Conservation (phyloP, 2,113 vertebrate species). For the Phainopepla nitens region DNA sequence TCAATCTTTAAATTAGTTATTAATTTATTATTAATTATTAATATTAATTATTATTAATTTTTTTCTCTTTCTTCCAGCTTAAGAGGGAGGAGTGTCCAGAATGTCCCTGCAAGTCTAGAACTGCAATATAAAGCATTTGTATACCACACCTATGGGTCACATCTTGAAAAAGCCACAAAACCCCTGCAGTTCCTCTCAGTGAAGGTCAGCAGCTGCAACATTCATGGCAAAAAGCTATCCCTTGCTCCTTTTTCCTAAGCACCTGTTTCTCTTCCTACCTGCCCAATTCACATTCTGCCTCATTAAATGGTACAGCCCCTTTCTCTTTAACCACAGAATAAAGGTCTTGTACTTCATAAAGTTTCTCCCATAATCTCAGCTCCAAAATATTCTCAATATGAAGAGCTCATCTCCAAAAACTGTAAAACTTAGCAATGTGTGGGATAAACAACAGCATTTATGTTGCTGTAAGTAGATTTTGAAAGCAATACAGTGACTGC, state of each 20-base stretch:
- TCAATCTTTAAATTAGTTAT: neutral
- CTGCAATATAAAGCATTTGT: neutral
- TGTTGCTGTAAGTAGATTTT: neutral
- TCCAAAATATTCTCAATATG: neutral
- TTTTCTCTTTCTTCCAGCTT: neutral
- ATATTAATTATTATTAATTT: too few species aligned
- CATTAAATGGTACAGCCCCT: neutral
- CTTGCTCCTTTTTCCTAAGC: neutral
- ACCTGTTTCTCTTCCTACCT: neutral
- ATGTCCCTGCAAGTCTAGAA: neutral
- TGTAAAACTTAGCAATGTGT: rapidly evolving
- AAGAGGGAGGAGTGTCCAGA: neutral
- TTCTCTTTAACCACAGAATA: neutral
- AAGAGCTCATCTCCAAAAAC: neutral
- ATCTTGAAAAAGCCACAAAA: neutral
- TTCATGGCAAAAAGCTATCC: neutral
- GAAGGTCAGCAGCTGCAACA: neutral
- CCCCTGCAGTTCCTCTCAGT: neutral
- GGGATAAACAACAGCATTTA: neutral
- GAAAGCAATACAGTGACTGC: neutral
- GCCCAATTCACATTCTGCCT: neutral
- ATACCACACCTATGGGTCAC: neutral
- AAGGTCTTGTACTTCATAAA: neutral
- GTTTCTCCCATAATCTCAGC: neutral
- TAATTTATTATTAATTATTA: too few species aligned